Percentiles rank a stretch among this genome's conserved stretches.
These are phyloP conservation scores for Gonioctena quinquepunctata DNA, from an alignment of 1,140 invertebrate species.

Conservation along the genomic window DNA sequence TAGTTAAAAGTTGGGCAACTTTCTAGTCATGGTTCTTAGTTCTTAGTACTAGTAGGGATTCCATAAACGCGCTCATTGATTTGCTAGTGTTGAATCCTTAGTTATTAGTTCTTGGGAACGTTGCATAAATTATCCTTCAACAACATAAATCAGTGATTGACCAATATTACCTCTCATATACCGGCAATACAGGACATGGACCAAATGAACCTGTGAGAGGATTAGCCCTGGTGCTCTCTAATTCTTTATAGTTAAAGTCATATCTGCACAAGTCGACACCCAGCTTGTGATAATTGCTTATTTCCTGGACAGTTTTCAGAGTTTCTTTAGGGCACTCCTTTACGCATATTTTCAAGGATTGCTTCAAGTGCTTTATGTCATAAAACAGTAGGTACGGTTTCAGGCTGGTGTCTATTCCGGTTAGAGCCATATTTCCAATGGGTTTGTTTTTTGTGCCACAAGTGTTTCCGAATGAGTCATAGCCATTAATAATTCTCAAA, in stretches of 20 bases:
- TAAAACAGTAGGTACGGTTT: conserved; percentile 85
- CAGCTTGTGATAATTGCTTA: conserved; percentile 72
- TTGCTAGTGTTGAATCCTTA: no score
- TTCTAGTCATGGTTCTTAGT: no score
- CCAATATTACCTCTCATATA: conserved; percentile 64
- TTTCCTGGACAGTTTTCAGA: conserved; percentile 67
- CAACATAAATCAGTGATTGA: no score
- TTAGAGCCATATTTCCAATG: conserved; percentile 73
- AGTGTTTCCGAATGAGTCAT: conserved; percentile 95
- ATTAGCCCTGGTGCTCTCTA: conserved; percentile 38
- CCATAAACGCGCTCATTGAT: no score
- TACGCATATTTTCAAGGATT: conserved; percentile 87
- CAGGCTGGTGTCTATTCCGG: conserved; percentile 79
- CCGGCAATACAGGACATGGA: conserved; percentile 72
- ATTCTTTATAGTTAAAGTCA: conserved; percentile 66
- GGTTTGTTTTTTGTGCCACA: conserved; percentile 81
- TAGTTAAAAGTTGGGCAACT: no score
- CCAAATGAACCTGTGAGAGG: conserved; percentile 65
- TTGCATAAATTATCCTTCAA: no score
- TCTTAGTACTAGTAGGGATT: no score
- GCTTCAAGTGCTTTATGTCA: conserved; percentile 74
- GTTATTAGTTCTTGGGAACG: no score
- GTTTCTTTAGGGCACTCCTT: conserved; percentile 79
- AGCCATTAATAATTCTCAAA: conserved; percentile 84
- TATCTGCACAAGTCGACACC: conserved; percentile 75